Percentiles rank a stretch among this genome's conserved stretches.
These are phyloP conservation scores for Luffia ferchaultella DNA, from an alignment of 2,888 invertebrate species.

Conservation along the genomic window DNA sequence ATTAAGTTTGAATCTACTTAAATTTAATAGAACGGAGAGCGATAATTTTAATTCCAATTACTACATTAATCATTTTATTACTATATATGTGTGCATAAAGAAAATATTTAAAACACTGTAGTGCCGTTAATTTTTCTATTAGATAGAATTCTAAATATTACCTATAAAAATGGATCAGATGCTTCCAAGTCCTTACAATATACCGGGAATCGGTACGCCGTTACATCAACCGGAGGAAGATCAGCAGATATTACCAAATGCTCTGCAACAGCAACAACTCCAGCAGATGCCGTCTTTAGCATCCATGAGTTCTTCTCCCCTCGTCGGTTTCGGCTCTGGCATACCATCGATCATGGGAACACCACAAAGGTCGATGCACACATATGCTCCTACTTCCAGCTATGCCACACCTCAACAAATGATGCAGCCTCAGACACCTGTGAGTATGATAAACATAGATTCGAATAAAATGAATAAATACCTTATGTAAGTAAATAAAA, in stretches of 20 bases:
- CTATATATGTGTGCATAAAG: no score
- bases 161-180: constrained; percentile 81
- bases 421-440: constrained; percentile 92
- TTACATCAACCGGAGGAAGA: constrained; percentile 91
- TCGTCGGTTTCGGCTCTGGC: constrained; percentile 64
- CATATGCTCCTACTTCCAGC: constrained; percentile 78
- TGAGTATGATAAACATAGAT: no score
- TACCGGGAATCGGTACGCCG: constrained; percentile 91
- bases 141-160: no score
- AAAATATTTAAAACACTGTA: no score
- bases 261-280: constrained; percentile 80
- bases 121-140: no score
- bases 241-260: constrained; percentile 87
- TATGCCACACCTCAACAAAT: constrained; percentile 84
- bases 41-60: no score
- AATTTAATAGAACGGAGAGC: no score
- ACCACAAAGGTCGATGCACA: constrained; percentile 77
- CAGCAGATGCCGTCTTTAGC: constrained; percentile 71
- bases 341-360: constrained; percentile 64
- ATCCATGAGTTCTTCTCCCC: constrained; percentile 67
- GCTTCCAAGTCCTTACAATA: constrained; percentile 89
- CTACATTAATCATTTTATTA: no score
- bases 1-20: no score
- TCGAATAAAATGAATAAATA: no score
- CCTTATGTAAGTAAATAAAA: no score